Evolutionary conservation across 2,797 vertebrate genomes (phyloP).

Genomic region (Simalia tracyae): DNA sequence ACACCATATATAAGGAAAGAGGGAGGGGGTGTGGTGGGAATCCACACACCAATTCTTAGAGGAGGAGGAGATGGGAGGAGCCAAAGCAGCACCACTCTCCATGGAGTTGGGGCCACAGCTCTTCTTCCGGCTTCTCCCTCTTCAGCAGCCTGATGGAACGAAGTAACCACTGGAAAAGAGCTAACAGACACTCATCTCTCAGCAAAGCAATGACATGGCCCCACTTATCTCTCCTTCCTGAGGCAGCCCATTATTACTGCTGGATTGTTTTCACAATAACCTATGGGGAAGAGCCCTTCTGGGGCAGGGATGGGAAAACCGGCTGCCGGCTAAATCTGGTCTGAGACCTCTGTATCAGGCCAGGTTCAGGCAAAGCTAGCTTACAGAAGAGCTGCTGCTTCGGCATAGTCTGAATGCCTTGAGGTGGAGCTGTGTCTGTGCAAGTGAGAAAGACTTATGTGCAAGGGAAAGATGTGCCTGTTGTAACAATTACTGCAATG

Average conservation of each 20-base stretch:
- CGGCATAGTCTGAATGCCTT: not conserved
- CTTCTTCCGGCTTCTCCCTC: not conserved
- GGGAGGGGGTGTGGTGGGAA: no score
- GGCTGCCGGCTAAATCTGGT: not conserved
- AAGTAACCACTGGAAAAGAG: not conserved
- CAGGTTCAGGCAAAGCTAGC: not conserved
- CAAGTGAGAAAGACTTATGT: not conserved
- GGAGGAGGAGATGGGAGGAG: no score
- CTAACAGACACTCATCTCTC: not conserved
- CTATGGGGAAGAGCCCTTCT: not conserved
- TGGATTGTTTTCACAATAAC: not conserved
- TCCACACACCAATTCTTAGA: no score
- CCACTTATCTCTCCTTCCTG: not conserved
- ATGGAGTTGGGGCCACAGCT: not conserved
- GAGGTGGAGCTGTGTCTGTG: not conserved
- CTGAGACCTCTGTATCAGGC: not conserved
- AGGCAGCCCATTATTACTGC: no score
- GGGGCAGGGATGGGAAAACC: not conserved
- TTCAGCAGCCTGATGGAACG: not conserved
- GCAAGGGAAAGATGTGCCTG: not conserved
- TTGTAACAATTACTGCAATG: not conserved
- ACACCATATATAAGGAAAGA: not conserved
- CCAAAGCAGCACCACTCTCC: not conserved
- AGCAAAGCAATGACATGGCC: not conserved
- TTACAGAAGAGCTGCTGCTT: not conserved